These are phyloP conservation scores for Cephalopholis sonnerati DNA, from an alignment of 2,113 vertebrate species.

Conservation along the genomic window DNA sequence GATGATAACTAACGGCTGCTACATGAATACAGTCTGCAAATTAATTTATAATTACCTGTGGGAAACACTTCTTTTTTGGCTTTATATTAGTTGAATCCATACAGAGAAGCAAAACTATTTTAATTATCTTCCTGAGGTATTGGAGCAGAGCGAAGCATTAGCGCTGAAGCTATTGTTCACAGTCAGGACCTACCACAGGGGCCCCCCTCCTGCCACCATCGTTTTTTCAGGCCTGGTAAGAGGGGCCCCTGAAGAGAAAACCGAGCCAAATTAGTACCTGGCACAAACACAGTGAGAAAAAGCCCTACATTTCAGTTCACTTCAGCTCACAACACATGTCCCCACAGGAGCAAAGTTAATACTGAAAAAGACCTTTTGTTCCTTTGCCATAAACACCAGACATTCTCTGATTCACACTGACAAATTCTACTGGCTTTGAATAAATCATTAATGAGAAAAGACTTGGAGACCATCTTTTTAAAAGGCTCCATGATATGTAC, in stretches of 20 bases:
- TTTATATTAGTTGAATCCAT: neutral
- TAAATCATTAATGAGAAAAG: neutral
- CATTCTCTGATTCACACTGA: neutral
- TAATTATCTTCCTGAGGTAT: neutral
- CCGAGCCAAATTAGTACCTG: conserved; percentile 13
- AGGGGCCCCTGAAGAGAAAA: conserved; percentile 24
- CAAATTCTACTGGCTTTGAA: neutral
- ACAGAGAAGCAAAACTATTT: neutral
- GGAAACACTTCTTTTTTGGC: neutral
- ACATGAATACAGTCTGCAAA: neutral
- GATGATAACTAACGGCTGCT: neutral
- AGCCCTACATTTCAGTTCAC: neutral
- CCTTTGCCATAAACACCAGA: neutral
- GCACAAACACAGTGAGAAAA: neutral
- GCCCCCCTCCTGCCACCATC: conserved; percentile 8
- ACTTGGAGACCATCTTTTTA: neutral
- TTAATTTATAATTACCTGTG: neutral
- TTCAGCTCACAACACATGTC: neutral
- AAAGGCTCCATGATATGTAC: neutral
- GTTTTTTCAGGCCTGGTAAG: neutral
- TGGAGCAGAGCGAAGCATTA: conserved; percentile 22
- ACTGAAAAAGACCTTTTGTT: neutral
- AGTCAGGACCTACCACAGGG: neutral
- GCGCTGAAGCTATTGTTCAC: conserved; percentile 32
- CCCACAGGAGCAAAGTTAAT: neutral